Conservation (phyloP, 2,888 invertebrate species). For the Drosophila longiperda region DNA sequence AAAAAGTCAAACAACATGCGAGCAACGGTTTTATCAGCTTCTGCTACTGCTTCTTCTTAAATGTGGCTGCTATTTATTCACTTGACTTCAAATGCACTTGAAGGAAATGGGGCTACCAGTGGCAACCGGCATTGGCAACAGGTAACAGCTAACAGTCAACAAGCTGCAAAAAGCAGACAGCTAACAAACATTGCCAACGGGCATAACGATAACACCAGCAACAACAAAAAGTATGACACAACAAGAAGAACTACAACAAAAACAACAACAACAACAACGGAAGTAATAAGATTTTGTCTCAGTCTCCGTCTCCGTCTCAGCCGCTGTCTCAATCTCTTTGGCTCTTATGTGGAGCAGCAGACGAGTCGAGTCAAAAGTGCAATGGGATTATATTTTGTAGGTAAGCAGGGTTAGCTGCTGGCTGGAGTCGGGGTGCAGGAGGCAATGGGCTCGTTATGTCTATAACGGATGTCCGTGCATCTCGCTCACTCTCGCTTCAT, state of each 20-base stretch:
- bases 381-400: constrained; percentile 53
- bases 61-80: constrained; percentile 56
- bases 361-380: constrained; percentile 65
- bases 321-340: constrained; percentile 5
- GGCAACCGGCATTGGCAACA: constrained; percentile 56
- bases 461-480: constrained; percentile 55
- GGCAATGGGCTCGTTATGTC: constrained; percentile 55
- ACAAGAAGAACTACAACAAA: constrained; percentile 39
- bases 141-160: constrained; percentile 28
- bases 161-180: constrained; percentile 6
- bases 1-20: constrained; percentile 63
- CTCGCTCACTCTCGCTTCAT: not conserved
- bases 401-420: not conserved
- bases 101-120: constrained; percentile 72
- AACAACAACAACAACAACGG: constrained; percentile 49
- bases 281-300: constrained; percentile 40
- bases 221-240: constrained; percentile 24
- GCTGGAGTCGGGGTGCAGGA: not conserved
- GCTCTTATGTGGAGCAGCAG: constrained; percentile 54
- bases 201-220: constrained; percentile 36
- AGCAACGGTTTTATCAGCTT: constrained; percentile 59
- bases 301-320: not conserved
- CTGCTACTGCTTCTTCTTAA: constrained; percentile 21
- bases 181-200: constrained; percentile 18
- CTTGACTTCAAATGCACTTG: constrained; percentile 72